These are phyloP conservation scores for Trisateles emortualis DNA, from an alignment of 2,888 invertebrate species.

Conservation along the genomic window DNA sequence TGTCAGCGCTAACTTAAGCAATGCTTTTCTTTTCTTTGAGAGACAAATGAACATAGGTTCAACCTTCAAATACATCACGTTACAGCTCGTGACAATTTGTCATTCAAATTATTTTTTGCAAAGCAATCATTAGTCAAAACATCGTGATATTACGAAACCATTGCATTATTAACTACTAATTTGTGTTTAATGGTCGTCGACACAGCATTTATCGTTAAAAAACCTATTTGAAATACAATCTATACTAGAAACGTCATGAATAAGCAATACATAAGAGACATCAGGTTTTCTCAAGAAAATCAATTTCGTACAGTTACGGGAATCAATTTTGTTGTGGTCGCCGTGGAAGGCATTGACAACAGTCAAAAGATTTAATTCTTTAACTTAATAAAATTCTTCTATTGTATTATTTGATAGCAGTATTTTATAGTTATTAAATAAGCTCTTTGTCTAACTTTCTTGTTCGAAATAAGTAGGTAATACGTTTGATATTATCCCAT, in stretches of 20 bases:
- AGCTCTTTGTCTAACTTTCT: too few species aligned
- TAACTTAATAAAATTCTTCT: too few species aligned
- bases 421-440: too few species aligned
- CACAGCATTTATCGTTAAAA: constrained; percentile 5
- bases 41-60: neutral
- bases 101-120: neutral
- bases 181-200: neutral
- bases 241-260: constrained; percentile 35
- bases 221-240: constrained; percentile 3
- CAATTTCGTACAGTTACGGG: constrained; percentile 13
- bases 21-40: neutral
- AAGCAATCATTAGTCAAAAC: neutral
- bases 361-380: neutral
- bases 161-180: neutral
- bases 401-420: too few species aligned
- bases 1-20: neutral
- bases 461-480: too few species aligned
- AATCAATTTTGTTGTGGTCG: constrained; percentile 14
- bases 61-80: neutral
- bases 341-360: constrained; percentile 1
- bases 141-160: neutral
- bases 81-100: neutral
- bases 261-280: constrained; percentile 30
- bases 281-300: constrained; percentile 23
- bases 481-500: too few species aligned